These are phyloP conservation scores for Eupristina koningsbergeri DNA, from an alignment of 1,140 invertebrate species.

Conservation along the genomic window DNA sequence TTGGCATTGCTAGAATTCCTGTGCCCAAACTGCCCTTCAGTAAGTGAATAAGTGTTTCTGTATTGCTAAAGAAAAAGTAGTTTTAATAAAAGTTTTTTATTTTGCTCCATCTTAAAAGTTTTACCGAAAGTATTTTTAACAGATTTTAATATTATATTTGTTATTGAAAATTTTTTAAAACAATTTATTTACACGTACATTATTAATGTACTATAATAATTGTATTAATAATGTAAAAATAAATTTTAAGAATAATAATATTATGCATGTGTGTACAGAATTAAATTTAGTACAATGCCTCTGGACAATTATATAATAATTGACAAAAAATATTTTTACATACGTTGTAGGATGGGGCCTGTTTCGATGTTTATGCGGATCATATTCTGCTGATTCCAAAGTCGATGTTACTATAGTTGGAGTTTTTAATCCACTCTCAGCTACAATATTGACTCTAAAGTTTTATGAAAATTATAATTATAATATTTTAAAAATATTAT, in stretches of 20 bases:
- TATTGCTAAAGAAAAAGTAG: constrained; percentile 75
- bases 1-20: constrained; percentile 91
- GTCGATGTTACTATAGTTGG: constrained; percentile 25
- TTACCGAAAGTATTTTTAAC: no score
- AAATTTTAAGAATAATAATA: no score
- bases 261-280: no score
- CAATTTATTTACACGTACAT: no score
- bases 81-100: neutral
- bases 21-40: constrained; percentile 91
- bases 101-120: no score
- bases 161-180: no score
- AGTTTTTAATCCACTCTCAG: constrained; percentile 31
- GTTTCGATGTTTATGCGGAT: constrained; percentile 78
- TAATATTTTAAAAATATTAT: neutral
- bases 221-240: no score
- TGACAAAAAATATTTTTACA: constrained; percentile 60
- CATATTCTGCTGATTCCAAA: constrained; percentile 69
- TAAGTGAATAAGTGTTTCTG: constrained; percentile 86
- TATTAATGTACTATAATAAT: no score
- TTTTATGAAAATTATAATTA: neutral
- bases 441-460: constrained; percentile 16
- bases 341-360: constrained; percentile 82
- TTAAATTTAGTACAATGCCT: no score
- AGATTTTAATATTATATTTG: no score
- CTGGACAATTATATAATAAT: neutral